A percentile compares a stretch with the other conserved stretches of the same genome.
Conservation (phyloP, 2,888 invertebrate species). For the Coelinius sp. region DNA sequence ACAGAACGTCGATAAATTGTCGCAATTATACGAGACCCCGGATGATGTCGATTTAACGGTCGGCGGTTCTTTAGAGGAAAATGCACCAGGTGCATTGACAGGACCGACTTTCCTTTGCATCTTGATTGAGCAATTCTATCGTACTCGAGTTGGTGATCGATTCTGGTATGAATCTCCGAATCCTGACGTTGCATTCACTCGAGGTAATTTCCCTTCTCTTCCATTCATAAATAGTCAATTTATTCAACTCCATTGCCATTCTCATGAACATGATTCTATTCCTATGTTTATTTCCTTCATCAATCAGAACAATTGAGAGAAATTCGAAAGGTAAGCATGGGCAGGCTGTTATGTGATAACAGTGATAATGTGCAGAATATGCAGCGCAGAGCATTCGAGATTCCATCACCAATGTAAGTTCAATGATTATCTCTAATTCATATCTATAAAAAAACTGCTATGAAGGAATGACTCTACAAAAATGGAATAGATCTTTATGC, state of each 20-base stretch:
- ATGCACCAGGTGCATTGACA: constrained; percentile 79
- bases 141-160: constrained; percentile 86
- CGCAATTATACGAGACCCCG: constrained; percentile 79
- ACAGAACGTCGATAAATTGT: constrained; percentile 76
- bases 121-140: constrained; percentile 86
- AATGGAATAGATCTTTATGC: background rate
- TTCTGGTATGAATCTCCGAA: constrained; percentile 89
- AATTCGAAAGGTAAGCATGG: constrained; percentile 83
- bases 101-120: constrained; percentile 90
- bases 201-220: constrained; percentile 71
- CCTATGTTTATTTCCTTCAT: background rate
- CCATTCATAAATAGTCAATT: background rate
- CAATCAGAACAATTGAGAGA: constrained; percentile 78
- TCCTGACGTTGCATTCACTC: constrained; percentile 77
- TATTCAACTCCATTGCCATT: background rate
- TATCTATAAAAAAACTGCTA: background rate
- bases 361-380: constrained; percentile 72
- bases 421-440: background rate
- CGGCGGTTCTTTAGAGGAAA: constrained; percentile 87
- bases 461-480: background rate
- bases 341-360: constrained; percentile 86
- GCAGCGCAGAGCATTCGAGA: constrained; percentile 73
- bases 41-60: constrained; percentile 92
- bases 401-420: constrained; percentile 75
- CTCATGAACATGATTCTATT: background rate